phyloP scores from a whole-genome alignment of 2,113 vertebrate genomes.

The Baryphthengus martii region DNA sequence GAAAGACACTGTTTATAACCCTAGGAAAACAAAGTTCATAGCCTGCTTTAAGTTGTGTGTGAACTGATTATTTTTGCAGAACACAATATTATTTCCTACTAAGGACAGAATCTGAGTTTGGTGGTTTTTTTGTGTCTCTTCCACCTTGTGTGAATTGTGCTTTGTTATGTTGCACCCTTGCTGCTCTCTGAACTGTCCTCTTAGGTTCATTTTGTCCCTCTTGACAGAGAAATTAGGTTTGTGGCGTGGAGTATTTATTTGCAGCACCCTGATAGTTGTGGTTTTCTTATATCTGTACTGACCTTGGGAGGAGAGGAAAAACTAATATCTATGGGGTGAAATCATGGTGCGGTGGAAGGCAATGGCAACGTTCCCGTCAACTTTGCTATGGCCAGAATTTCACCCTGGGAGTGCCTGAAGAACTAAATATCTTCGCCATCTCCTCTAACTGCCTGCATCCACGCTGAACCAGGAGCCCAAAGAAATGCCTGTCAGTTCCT shows the following conservation, averaged over 20 bases:
- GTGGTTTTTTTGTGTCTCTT: not conserved
- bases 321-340: conserved; percentile 1
- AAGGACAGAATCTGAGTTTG: not conserved
- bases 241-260: not conserved
- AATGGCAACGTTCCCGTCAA: not conserved
- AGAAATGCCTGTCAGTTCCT: not conserved
- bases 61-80: conserved; percentile 25
- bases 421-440: not conserved
- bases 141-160: not conserved
- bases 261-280: not conserved
- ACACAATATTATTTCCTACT: not conserved
- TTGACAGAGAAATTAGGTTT: not conserved
- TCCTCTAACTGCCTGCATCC: not conserved
- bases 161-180: not conserved
- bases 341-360: not conserved
- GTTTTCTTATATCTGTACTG: not conserved
- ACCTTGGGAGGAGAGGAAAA: not conserved
- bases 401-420: not conserved
- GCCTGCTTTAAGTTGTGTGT: not conserved
- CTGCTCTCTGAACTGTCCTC: not conserved
- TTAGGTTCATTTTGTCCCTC: not conserved
- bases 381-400: not conserved
- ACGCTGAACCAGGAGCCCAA: not conserved
- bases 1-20: not conserved
- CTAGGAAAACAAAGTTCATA: not conserved